phyloP scores from a whole-genome alignment of 1,140 invertebrate genomes.

The Spodoptera frugiperda region DNA sequence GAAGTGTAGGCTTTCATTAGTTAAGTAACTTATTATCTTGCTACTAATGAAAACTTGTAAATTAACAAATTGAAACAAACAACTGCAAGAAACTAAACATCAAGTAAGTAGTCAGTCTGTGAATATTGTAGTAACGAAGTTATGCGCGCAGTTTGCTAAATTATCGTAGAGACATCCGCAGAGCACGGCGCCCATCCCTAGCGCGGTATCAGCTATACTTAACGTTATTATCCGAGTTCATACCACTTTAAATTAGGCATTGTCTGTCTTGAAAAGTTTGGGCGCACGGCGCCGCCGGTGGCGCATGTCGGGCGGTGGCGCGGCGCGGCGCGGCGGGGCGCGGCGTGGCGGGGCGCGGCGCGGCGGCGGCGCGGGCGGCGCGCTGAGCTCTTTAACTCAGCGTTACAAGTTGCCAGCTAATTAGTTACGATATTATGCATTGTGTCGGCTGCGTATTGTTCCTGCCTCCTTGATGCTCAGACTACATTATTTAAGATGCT shows the following conservation, averaged over 20 bases:
- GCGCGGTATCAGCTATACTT: constrained; percentile 52
- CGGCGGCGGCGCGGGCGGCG: not conserved
- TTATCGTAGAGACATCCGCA: constrained; percentile 12
- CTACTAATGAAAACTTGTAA: no score
- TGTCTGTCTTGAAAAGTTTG: constrained; percentile 52
- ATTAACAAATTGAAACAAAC: not conserved
- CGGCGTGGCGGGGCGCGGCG: not conserved
- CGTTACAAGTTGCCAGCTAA: constrained; percentile 36
- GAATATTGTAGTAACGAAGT: not conserved
- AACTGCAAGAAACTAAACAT: no score
- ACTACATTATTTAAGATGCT: not conserved
- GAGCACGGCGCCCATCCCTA: constrained; percentile 1
- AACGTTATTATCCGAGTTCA: constrained; percentile 52
- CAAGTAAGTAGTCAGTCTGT: no score
- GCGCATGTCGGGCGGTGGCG: not conserved
- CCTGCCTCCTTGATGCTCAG: not conserved
- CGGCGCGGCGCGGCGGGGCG: not conserved
- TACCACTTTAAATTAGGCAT: constrained; percentile 52
- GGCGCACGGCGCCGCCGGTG: not conserved
- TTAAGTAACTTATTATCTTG: not conserved
- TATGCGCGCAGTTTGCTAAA: not conserved
- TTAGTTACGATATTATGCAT: constrained; percentile 52
- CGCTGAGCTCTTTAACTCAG: constrained; percentile 46
- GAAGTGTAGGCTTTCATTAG: not conserved
- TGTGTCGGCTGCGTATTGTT: constrained; percentile 39